Base-by-base conservation (phyloP, 2,113 vertebrate species). In the Oncorhynchus masou region DNA sequence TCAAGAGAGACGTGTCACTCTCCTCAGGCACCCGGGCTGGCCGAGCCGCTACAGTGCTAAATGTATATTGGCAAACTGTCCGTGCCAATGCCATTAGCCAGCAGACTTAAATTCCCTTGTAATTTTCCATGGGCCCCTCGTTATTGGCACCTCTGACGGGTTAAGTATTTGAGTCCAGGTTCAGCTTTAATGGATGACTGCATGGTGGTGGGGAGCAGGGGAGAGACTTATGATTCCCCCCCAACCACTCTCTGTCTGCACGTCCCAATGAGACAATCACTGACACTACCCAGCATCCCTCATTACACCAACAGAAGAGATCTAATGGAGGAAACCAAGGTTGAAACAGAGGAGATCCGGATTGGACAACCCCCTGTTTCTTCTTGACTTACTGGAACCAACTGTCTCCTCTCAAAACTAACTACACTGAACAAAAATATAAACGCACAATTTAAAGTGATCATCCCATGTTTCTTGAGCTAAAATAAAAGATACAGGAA, bases 1-100 rank as follows among this genome's bases (percentile, higher is more conserved):
- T 86, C 91, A 89, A 89, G 90, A 89, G 92, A 90, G 89, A 93
- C 88, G 89, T 90, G 92, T 92, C 90, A 85, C 89, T 86, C 79
- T 81, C 78, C 71, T 77, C 49, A 54, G 74, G 90, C 92, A 93
- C 92, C 85, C 91, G 83, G 91, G 93, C 91, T 91, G 74, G 68
- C 72, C 77, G 68, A 74, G 70, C 89, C 48, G 89, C 84, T 91
- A 73, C 66, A 25, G 80, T 71, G 90, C 85, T 93, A 84, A 92
- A 86, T 89, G 31, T 71, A 74, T 89, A 88, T 92, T 89, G 86
- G 89, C 90, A 90, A 90, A 88, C 79, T 90, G 85, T 90, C 87
- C 22, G 88, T 87, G 93, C 91, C 91, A 88, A 83, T 87, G 90
- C 90, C 88, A 89, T 91, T 89, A 92, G 89, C 79, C 64, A 62